phyloP scores from a whole-genome alignment of 2,113 vertebrate species.

The Rhinichthys klamathensis region DNA sequence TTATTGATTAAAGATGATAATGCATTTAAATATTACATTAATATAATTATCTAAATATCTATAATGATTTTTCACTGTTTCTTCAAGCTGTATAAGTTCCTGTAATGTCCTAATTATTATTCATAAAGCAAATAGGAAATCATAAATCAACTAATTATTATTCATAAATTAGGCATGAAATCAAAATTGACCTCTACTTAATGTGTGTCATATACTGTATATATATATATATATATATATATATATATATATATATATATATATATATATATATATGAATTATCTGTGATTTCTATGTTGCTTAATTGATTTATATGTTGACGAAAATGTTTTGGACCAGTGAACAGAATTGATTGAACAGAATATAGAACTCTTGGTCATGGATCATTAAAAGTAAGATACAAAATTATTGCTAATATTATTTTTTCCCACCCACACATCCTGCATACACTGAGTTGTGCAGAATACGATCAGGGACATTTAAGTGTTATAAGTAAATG shows the following conservation, averaged over 20 bases:
- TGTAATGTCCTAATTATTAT: not conserved
- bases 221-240: no score
- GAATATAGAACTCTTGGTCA: no score
- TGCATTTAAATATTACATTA: not conserved
- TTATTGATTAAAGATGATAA: not conserved
- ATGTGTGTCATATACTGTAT: no score
- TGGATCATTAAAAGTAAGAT: not conserved
- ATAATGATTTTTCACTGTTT: not conserved
- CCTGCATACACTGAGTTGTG: not conserved
- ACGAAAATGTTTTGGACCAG: no score
- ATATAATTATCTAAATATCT: not conserved
- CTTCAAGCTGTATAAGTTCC: not conserved
- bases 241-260: no score
- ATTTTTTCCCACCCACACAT: not conserved
- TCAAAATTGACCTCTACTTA: no score
- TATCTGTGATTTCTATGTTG: no score
- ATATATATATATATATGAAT: no score
- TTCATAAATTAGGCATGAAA: not conserved
- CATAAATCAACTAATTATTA: not conserved
- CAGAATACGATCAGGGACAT: not conserved
- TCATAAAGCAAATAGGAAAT: no score
- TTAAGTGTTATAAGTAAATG: not conserved
- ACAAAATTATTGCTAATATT: not conserved
- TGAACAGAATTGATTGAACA: not conserved
- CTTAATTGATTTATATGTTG: no score